phyloP scores from a whole-genome alignment of 2,888 invertebrate genomes.

The Bembecia ichneumoniformis region DNA sequence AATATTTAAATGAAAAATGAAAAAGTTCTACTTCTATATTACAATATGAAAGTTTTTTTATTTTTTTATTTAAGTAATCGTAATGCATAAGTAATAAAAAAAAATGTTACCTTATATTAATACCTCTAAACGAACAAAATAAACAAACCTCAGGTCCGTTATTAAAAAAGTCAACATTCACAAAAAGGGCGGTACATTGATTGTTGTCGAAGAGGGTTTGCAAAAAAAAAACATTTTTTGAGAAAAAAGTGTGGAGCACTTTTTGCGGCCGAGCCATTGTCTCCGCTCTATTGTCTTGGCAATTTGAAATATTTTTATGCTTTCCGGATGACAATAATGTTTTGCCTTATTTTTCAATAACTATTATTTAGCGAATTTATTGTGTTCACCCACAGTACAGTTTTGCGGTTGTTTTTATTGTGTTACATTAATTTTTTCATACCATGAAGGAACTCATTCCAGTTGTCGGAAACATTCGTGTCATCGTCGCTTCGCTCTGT shows the following conservation, averaged over 20 bases:
- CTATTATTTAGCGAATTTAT: constrained; percentile 71
- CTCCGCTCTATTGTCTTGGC: constrained; percentile 63
- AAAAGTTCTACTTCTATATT: too few relatives aligned
- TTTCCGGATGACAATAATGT: constrained; percentile 66
- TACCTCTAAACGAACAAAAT: constrained; percentile 44
- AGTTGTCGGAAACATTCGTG: too few relatives aligned
- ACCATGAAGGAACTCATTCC: too few relatives aligned
- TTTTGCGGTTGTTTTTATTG: not conserved
- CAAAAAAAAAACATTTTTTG: constrained; percentile 53
- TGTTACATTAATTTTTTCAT: too few relatives aligned
- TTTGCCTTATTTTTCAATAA: constrained; percentile 65
- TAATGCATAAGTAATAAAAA: constrained; percentile 13
- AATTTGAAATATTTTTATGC: constrained; percentile 69
- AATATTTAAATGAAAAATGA: too few relatives aligned
- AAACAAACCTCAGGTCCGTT: constrained; percentile 62
- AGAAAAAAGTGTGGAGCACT: constrained; percentile 48
- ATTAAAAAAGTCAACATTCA: constrained; percentile 43
- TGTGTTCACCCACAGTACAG: constrained; percentile 13
- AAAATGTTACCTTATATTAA: constrained; percentile 40
- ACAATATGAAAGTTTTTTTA: too few relatives aligned
- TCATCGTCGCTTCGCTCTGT: too few relatives aligned
- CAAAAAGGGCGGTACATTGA: constrained; percentile 51
- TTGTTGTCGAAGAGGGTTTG: constrained; percentile 54
- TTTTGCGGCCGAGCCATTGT: constrained; percentile 65
- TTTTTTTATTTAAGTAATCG: too few relatives aligned